Base-by-base conservation (phyloP, 35 echinoderm and acorn worm genomes). In the Apostichopus parvimensis region DNA sequence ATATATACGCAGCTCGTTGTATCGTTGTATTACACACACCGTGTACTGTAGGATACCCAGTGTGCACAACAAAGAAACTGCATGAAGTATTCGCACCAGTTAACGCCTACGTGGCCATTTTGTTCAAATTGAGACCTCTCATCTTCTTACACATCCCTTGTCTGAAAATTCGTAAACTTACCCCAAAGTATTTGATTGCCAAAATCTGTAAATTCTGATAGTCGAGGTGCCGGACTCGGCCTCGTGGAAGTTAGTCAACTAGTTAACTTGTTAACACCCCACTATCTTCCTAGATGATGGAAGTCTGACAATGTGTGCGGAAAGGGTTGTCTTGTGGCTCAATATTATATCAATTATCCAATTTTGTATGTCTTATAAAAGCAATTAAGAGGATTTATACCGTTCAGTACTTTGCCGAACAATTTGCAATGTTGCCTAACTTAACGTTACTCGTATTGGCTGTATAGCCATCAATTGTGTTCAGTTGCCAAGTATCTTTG, bases 91-190 rank as follows among this genome's bases (percentile, higher is more conserved):
- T 82, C 55, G 6, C 86, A 88, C 21, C 45, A 65, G 61, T 54
- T 64, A 73, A 88, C 86, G 86, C 86, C 86, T 66, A 72, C 86
- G 86, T 88, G 86, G 86, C 86, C 86, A 88, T 88, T 88, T 88
- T 88, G 86, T 88, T 71, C 5, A 64, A 7, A 12, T 6, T 88
- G 6, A 73, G 61, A 34, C 7, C 10, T 52, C 20, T 24, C 13
- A 13, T 53, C 79, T 12, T 82, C 55, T 17, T 45, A 15, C 12
- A 18, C 14, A 2, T 57, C 55, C 79, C 55, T 57, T 54, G 22
- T 24, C 14, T 17, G 14, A 6, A 6, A 82, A 8, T 22, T 17
- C 21, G 23, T 59, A 84, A 84, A 84, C 52, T 58, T 60, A 1
- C 8, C 15, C 55, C 18, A 59, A 84, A 18, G 6, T 6, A 60